Base-by-base conservation (phyloP, 1,140 invertebrate genomes). In the Drosophila guanche region DNA sequence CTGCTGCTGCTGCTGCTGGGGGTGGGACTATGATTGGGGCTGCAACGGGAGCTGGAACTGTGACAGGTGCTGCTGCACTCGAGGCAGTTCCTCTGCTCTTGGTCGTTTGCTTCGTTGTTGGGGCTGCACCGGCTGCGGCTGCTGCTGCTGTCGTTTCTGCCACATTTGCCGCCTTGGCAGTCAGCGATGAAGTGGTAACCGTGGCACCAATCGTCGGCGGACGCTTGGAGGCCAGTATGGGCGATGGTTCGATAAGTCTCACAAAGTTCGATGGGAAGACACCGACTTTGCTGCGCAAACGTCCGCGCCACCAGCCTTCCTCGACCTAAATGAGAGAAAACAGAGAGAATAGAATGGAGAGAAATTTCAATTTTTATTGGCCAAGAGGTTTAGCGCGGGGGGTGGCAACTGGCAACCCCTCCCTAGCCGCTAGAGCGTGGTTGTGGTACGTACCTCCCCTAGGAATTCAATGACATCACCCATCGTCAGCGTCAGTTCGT, bases 211-310 rank as follows among this genome's bases (percentile, higher is more conserved):
- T 83, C 27, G 81, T 80, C 68, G 89, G 81, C 74, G 90, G 89
- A 55, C 84, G 68, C 50, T 91, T 90, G 48, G 77, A 90, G 55
- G 91, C 89, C 66, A 91, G 61, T 53, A 89, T 86, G 23, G 91
- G 91, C 43, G 91, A 91, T 57, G 84, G 85, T 52, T 93, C 93
- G 65, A 95, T 92, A 91, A 95, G 94, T 86, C 94, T 93, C n/a
- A 98, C 97, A 92, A 98, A 98, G 93, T 98, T 98, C 5, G 97
- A 98, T 14, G 97, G 97, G 92, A 98, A 98, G 46, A 98, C 97
- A 50, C 97, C 97, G 65, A 95, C 93, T 85, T 94, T 94, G 50
- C 95, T 96, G 70, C 93, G 93, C 7, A 97, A 92, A 73, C 94
- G 93, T 45, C 97, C 97, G 92, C 94, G 94, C 96, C 96, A 97